Conservation (phyloP, 2,113 vertebrate genomes). For the Lycaon pictus region DNA sequence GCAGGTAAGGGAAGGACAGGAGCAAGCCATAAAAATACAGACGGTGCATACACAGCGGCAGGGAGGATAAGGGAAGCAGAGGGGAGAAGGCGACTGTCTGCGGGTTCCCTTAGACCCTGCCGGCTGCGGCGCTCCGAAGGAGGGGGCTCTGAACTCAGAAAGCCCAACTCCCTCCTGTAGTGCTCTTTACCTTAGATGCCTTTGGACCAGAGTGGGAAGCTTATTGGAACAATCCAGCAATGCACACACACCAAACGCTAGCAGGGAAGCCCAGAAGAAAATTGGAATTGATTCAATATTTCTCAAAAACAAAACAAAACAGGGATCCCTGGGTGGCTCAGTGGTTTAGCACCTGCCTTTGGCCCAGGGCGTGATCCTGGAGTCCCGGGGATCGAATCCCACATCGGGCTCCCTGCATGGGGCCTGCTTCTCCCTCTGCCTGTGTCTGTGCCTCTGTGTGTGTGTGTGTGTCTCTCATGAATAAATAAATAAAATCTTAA, state of each 20-base stretch:
- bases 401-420: too few species aligned
- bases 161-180: not conserved
- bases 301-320: too few species aligned
- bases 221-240: not conserved
- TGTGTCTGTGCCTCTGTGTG: too few species aligned
- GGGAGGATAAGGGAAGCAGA: not conserved
- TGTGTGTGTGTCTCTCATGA: too few species aligned
- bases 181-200: not conserved
- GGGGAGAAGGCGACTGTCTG: not conserved
- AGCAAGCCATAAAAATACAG: not conserved
- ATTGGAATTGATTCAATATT: slow-evolving; percentile 44
- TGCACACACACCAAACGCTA: not conserved
- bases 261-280: slow-evolving; percentile 9
- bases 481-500: too few species aligned
- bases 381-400: too few species aligned
- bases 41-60: not conserved
- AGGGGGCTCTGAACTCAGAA: not conserved
- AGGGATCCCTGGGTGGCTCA: too few species aligned
- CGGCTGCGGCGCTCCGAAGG: not conserved
- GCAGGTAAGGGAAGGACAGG: not conserved
- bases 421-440: too few species aligned
- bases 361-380: too few species aligned
- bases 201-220: not conserved
- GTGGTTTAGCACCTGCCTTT: too few species aligned
- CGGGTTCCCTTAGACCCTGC: not conserved